Percentiles rank a stretch among this genome's conserved stretches.
phyloP scores from a whole-genome alignment of 2,888 invertebrate genomes.

The Syritta pipiens region DNA sequence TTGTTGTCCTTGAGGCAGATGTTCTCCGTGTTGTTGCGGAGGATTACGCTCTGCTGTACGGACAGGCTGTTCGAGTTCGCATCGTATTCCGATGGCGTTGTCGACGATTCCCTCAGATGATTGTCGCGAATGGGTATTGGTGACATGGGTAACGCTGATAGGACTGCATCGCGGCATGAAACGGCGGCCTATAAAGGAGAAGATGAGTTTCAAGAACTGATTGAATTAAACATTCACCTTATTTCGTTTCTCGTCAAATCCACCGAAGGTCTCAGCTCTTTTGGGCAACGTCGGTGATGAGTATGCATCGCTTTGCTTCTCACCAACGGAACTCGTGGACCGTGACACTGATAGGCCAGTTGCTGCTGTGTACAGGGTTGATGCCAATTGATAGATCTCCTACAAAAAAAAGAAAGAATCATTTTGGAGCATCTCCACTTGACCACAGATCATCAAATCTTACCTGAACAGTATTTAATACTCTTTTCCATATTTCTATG shows the following conservation, averaged over 20 bases:
- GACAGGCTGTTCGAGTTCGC: constrained; percentile 63
- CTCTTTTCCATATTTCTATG: constrained; percentile 90
- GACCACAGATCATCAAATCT: neutral
- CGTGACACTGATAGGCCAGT: constrained; percentile 89
- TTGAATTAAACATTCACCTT: constrained; percentile 71
- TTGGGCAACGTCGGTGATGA: constrained; percentile 93
- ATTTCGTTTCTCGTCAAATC: constrained; percentile 86
- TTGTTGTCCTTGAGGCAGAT: constrained; percentile 76
- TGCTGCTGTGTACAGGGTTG: constrained; percentile 84
- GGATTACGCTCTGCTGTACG: constrained; percentile 65
- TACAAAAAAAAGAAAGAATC: constrained; percentile 6
- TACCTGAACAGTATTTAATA: constrained; percentile 79
- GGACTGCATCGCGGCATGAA: constrained; percentile 81
- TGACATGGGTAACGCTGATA: constrained; percentile 79
- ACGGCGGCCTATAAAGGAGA: constrained; percentile 68
- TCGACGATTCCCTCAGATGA: constrained; percentile 59
- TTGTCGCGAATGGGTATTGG: constrained; percentile 74
- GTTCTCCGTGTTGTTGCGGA: constrained; percentile 70
- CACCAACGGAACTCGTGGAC: constrained; percentile 96
- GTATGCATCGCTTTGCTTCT: constrained; percentile 92
- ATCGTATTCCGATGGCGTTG: constrained; percentile 69
- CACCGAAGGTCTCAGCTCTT: constrained; percentile 97
- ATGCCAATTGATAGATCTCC: constrained; percentile 88
- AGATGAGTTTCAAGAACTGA: neutral
- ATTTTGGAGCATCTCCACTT: neutral